These are phyloP conservation scores for Grammomys dolichurus DNA, from an alignment of 2,113 vertebrate species.

Conservation along the genomic window DNA sequence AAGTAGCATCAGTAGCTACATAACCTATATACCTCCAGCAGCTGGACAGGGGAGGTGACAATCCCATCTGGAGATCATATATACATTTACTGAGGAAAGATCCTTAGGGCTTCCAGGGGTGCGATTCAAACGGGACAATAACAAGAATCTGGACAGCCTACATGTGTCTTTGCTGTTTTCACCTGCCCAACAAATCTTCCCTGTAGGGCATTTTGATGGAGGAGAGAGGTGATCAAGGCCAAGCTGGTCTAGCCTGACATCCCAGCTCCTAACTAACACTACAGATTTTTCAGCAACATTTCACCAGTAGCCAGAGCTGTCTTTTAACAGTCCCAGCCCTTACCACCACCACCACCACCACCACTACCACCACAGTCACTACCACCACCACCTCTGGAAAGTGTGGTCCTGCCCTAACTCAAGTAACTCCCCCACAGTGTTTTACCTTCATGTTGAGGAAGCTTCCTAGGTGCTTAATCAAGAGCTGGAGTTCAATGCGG, in stretches of 20 bases:
- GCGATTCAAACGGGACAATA: conserved; percentile 50
- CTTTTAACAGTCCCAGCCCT: conserved; percentile 29
- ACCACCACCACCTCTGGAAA: conserved; percentile 60
- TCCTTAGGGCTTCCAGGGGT: conserved; percentile 65
- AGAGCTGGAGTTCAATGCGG: conserved; percentile 60
- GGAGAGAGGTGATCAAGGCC: conserved; percentile 73
- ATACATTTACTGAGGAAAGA: conserved; percentile 58
- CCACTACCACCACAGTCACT: background rate
- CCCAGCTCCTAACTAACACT: conserved; percentile 58
- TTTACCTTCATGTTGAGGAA: conserved; percentile 74
- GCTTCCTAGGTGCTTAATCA: conserved; percentile 78
- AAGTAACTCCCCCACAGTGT: conserved; percentile 64
- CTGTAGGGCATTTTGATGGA: conserved; percentile 54
- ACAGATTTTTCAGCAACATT: conserved; percentile 40
- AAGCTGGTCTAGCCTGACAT: conserved; percentile 83
- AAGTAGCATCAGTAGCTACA: conserved; percentile 79
- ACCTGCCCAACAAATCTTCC: background rate
- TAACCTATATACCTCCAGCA: conserved; percentile 82
- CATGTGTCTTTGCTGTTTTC: conserved; percentile 44
- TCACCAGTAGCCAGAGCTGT: conserved; percentile 35
- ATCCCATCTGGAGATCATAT: conserved; percentile 59
- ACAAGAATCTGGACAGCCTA: conserved; percentile 39
- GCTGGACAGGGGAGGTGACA: conserved; percentile 76
- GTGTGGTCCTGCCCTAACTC: conserved; percentile 51
- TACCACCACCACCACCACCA: background rate